Conservation (phyloP, 2,888 invertebrate species). For the Cistogaster globosa region DNA sequence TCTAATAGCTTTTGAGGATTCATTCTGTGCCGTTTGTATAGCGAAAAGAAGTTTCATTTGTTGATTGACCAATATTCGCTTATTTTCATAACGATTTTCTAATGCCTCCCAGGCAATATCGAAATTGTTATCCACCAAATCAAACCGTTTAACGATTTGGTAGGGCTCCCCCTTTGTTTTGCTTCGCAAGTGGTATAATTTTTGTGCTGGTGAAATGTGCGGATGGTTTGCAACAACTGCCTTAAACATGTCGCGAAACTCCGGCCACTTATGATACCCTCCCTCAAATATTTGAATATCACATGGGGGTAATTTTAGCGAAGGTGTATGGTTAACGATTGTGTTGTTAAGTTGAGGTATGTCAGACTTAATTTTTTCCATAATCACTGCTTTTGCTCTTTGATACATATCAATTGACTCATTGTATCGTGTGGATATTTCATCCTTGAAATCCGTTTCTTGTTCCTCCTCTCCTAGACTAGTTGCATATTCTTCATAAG, state of each 20-base stretch:
- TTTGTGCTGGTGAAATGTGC: slow-evolving; percentile 6
- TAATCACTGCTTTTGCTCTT: no score
- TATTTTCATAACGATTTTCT: slow-evolving; percentile 27
- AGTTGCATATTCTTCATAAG: no score
- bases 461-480: no score
- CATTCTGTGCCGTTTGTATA: background rate
- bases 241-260: slow-evolving; percentile 14
- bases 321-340: no score
- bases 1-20: background rate
- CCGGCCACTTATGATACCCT: background rate
- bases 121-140: slow-evolving; percentile 26
- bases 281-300: background rate
- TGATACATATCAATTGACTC: no score
- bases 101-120: slow-evolving; percentile 28
- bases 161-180: slow-evolving; percentile 43
- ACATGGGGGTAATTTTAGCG: no score
- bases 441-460: no score
- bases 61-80: background rate
- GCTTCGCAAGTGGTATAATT: slow-evolving; percentile 15
- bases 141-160: slow-evolving; percentile 36
- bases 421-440: no score
- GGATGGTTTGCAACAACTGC: slow-evolving; percentile 15
- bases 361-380: no score
- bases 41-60: background rate
- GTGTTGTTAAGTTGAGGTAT: no score